Evolutionary conservation across 2,888 invertebrate genomes (phyloP), one percentile per base, ranked within the genome.

Genomic region (Pocota personata): DNA sequence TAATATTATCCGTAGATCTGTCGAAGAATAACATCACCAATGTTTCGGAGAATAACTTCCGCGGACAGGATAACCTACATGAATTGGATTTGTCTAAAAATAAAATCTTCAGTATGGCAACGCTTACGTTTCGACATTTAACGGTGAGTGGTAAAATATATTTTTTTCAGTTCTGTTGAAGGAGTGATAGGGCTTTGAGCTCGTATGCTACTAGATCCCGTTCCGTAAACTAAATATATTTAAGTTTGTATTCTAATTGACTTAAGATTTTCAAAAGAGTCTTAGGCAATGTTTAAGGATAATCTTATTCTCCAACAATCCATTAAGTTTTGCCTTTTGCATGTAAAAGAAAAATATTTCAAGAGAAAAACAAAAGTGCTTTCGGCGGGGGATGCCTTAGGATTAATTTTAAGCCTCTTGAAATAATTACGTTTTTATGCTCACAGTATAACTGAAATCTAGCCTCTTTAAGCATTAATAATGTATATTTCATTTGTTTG

Each of bases 41-140:
- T 66, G 94, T 96, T 64, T 93, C 93, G 82, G 95, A 95, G 84
- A 95, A 95, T 87, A 96, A 96, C 92, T 97, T 97, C 92, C 94
- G 96, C 71, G 97, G 96, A 16, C 94, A 97, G 89, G 94, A 95
- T 88, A 95, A 95, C 91, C 93, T 97, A 69, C 93, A 94, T 43
- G 95, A 95, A 87, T 93, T 97, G 88, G 94, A 95, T 91, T 94
- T 97, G 87, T 95, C 96, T 89, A 94, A 95, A 90, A 97, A 97
- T 92, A 93, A 94, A 89, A 96, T 97, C 88, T 94, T 95, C 88
- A 94, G 95, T 88, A 95, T 96, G 93, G 95, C 96, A 64, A 96
- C 95, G 89, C 96, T 95, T 86, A 95, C 95, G 30, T 97, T 97
- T 91, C 94, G 95, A 87, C 95, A 96, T 92, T 93, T 97, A 88